Evolutionary conservation across 2,888 invertebrate genomes (phyloP).

Genomic region (Drosophila tanythrix): DNA sequence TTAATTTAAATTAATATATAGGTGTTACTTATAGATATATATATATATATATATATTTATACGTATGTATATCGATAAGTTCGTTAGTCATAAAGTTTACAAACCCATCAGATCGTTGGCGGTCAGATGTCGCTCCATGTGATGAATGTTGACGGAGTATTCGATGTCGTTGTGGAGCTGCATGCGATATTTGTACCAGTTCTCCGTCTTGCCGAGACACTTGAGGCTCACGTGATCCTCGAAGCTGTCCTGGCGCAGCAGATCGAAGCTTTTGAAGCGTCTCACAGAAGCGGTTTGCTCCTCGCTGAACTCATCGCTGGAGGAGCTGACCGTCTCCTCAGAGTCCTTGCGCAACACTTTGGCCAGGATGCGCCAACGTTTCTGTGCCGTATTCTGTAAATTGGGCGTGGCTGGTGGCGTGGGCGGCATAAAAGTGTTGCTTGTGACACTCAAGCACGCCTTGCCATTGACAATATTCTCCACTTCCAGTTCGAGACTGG

Average conservation of each 20-base stretch:
- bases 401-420: constrained; percentile 83
- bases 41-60: not conserved
- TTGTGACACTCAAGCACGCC: constrained; percentile 14
- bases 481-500: constrained; percentile 59
- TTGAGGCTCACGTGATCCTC: constrained; percentile 84
- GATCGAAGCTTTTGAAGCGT: constrained; percentile 87
- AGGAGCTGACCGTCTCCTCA: constrained; percentile 83
- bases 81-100: not conserved
- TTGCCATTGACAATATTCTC: constrained; percentile 53
- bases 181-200: constrained; percentile 88
- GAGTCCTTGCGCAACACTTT: constrained; percentile 86
- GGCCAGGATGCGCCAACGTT: constrained; percentile 90
- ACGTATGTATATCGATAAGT: not conserved
- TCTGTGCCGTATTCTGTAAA: constrained; percentile 86
- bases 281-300: constrained; percentile 86
- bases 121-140: constrained; percentile 88
- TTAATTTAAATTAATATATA: not conserved
- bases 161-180: constrained; percentile 84
- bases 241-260: constrained; percentile 86
- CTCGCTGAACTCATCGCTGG: constrained; percentile 81
- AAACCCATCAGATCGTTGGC: constrained; percentile 89
- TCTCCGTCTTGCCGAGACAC: constrained; percentile 85
- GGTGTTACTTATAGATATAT: too few species aligned
- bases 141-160: constrained; percentile 87
- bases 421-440: constrained; percentile 67